A percentile compares a stretch with the other conserved stretches of the same genome.
These are phyloP conservation scores for Cheirogaleus medius DNA, from an alignment of 2,113 vertebrate species.

Conservation along the genomic window DNA sequence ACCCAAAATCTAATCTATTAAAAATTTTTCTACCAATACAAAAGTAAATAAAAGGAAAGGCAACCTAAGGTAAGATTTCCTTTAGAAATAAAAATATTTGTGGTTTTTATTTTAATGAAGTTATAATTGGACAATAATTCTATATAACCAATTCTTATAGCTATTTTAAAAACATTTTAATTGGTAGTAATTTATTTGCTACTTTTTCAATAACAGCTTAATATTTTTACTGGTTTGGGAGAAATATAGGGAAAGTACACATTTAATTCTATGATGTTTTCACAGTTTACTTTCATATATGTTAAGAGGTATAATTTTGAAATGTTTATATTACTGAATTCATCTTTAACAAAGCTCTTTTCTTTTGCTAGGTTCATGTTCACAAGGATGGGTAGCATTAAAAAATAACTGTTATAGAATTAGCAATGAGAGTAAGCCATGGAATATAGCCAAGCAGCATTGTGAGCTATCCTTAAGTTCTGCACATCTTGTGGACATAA, in stretches of 20 bases:
- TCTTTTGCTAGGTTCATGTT: conserved; percentile 85
- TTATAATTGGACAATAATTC: conserved; percentile 44
- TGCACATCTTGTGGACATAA: conserved; percentile 87
- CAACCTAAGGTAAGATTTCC: background rate
- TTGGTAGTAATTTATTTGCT: conserved; percentile 25
- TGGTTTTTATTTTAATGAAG: conserved; percentile 1
- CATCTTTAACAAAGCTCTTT: background rate
- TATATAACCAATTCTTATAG: conserved; percentile 7
- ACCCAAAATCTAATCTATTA: background rate
- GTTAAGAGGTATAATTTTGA: background rate
- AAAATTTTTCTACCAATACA: background rate
- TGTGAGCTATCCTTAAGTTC: conserved; percentile 80
- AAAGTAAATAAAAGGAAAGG: background rate
- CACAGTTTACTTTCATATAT: background rate
- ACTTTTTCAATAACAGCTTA: conserved; percentile 23
- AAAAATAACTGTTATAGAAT: conserved; percentile 88
- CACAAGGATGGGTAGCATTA: conserved; percentile 86
- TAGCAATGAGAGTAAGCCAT: conserved; percentile 79
- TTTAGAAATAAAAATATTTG: conserved; percentile 40
- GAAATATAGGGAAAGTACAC: background rate
- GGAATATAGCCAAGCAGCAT: conserved; percentile 83
- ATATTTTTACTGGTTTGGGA: conserved; percentile 31
- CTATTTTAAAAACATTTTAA: background rate
- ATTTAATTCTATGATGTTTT: background rate
- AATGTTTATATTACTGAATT: background rate